Percentiles rank a stretch among this genome's conserved stretches.
Conservation (phyloP, 2,113 vertebrate genomes). For the Spea multiplicata region DNA sequence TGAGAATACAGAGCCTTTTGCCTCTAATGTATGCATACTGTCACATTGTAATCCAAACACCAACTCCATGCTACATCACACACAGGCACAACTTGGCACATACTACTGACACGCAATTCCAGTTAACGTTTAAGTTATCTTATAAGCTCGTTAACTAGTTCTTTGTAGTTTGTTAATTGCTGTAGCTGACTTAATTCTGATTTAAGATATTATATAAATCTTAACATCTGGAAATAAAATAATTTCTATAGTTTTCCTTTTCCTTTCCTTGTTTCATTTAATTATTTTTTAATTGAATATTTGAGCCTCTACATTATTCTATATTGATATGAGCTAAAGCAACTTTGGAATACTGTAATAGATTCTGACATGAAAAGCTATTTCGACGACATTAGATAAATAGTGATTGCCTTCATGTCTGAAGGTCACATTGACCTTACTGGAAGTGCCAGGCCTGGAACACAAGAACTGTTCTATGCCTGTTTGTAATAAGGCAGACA, state of each 20-base stretch:
- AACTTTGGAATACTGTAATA: constrained; percentile 26
- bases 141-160: neutral
- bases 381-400: constrained; percentile 42
- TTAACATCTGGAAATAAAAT: neutral
- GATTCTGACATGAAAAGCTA: constrained; percentile 46
- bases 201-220: neutral
- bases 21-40: no score
- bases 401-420: constrained; percentile 41
- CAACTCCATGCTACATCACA: no score
- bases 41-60: no score
- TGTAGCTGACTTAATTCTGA: neutral
- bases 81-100: no score
- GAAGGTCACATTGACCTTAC: constrained; percentile 39
- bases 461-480: constrained; percentile 30
- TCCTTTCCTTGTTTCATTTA: neutral
- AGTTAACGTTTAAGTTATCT: no score
- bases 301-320: constrained; percentile 5
- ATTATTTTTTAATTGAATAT: constrained; percentile 17
- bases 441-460: constrained; percentile 33
- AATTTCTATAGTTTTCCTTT: neutral
- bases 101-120: no score
- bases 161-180: neutral
- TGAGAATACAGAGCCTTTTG: no score
- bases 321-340: constrained; percentile 22
- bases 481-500: constrained; percentile 35